phyloP scores from a whole-genome alignment of 1,140 invertebrate species.

The Melitaea cinxia region DNA sequence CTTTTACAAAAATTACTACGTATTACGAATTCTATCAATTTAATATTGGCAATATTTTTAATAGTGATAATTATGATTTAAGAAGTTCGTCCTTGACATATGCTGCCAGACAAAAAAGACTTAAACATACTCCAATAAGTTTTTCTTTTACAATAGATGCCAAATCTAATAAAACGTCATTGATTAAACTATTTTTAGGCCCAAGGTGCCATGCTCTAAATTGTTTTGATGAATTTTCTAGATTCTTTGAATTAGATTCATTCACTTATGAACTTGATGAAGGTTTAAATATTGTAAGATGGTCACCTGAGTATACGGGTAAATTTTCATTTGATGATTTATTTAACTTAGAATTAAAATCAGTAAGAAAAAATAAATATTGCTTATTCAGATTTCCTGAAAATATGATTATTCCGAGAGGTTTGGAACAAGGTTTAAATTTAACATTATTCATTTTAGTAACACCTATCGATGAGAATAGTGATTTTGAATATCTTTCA shows the following conservation, averaged over 20 bases:
- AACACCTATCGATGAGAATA: slow-evolving; percentile 40
- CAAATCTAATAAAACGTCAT: slow-evolving; percentile 65
- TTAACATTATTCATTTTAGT: slow-evolving; percentile 66
- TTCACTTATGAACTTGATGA: slow-evolving; percentile 50
- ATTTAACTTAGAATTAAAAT: slow-evolving; percentile 49
- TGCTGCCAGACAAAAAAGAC: slow-evolving; percentile 71
- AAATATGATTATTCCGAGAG: slow-evolving; percentile 64
- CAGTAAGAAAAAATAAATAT: slow-evolving; percentile 47
- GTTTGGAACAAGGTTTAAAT: slow-evolving; percentile 59
- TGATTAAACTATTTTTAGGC: slow-evolving; percentile 82
- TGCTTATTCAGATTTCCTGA: slow-evolving; percentile 66
- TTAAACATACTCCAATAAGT: slow-evolving; percentile 83
- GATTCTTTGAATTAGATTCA: slow-evolving; percentile 63
- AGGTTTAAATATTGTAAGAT: slow-evolving; percentile 56
- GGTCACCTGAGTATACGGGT: slow-evolving; percentile 50
- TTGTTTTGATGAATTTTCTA: slow-evolving; percentile 56
- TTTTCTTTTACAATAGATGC: slow-evolving; percentile 81
- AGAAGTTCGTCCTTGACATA: slow-evolving; percentile 42
- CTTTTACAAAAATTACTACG: slow-evolving; percentile 64
- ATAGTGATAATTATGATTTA: slow-evolving; percentile 31
- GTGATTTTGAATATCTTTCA: slow-evolving; percentile 40
- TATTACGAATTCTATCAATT: slow-evolving; percentile 65
- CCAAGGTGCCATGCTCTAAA: slow-evolving; percentile 72
- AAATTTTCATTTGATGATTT: slow-evolving; percentile 59
- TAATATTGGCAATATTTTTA: slow-evolving; percentile 53